Evolutionary conservation across 2,888 invertebrate genomes (phyloP).

Genomic region (Apodemia duryi): DNA sequence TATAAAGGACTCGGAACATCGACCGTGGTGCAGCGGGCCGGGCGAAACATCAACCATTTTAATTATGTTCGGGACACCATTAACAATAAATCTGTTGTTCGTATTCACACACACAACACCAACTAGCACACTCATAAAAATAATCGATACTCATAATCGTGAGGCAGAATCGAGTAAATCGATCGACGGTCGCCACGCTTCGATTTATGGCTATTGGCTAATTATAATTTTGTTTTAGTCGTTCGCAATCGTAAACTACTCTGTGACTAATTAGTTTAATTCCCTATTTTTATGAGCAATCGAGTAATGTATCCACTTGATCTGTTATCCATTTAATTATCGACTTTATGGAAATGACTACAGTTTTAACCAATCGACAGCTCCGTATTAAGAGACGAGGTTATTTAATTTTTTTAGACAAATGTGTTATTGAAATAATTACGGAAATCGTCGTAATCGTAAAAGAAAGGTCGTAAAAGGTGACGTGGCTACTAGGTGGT

Average conservation of each 20-base stretch:
- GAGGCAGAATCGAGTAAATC: slow-evolving; percentile 44
- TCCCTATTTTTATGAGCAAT: slow-evolving; percentile 35
- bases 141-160: slow-evolving; percentile 46
- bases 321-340: slow-evolving; percentile 2
- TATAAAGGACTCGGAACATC: slow-evolving; percentile 45
- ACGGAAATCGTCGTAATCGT: too few species aligned
- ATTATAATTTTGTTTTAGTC: slow-evolving; percentile 68
- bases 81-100: slow-evolving; percentile 77
- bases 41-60: slow-evolving; percentile 77
- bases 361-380: too few species aligned
- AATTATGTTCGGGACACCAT: slow-evolving; percentile 78
- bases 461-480: too few species aligned
- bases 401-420: too few species aligned
- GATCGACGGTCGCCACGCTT: slow-evolving; percentile 54
- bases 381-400: too few species aligned
- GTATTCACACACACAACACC: slow-evolving; percentile 40
- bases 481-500: too few species aligned
- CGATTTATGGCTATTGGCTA: slow-evolving; percentile 69
- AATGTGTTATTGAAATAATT: too few species aligned
- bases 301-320: slow-evolving; percentile 20
- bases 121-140: slow-evolving; percentile 36
- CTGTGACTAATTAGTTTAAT: slow-evolving; percentile 71
- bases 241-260: slow-evolving; percentile 57
- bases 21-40: slow-evolving; percentile 51
- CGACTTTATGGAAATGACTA: background rate